These are phyloP conservation scores for Chaetops frenatus DNA, from an alignment of 2,113 vertebrate species.

Conservation along the genomic window DNA sequence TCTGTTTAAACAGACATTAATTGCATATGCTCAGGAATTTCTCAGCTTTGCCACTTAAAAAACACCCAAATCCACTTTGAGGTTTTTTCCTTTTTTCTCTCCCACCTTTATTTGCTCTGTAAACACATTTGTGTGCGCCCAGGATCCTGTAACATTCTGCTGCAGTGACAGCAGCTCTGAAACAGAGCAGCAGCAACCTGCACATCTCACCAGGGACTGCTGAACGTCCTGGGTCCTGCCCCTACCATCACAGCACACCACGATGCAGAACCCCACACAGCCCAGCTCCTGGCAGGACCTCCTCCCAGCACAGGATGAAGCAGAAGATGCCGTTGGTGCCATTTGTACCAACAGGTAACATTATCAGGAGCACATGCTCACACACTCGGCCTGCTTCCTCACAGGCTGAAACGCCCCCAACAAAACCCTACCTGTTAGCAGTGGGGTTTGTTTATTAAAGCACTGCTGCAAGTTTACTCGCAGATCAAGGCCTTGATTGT, in stretches of 20 bases:
- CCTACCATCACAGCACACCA: neutral
- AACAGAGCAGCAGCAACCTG: neutral
- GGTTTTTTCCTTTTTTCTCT: conserved; percentile 33
- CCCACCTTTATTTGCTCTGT: conserved; percentile 15
- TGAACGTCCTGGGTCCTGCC: neutral
- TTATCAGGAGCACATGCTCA: neutral
- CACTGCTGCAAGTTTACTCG: neutral
- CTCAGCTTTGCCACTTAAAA: conserved; percentile 31
- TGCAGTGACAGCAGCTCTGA: neutral
- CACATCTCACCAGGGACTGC: neutral
- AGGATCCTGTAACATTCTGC: neutral
- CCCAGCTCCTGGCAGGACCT: neutral
- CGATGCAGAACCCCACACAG: accelerated
- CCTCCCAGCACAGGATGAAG: neutral
- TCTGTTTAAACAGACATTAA: conserved; percentile 47
- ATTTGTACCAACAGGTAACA: neutral
- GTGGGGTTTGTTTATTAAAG: neutral
- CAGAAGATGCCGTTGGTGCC: neutral
- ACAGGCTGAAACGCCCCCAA: neutral
- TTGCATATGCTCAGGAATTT: neutral
- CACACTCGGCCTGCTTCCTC: neutral
- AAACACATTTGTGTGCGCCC: neutral
- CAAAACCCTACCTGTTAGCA: neutral
- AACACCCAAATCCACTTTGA: conserved; percentile 10
- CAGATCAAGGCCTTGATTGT: neutral